phyloP scores from a whole-genome alignment of 2,113 vertebrate genomes.

The Chunga burmeisteri region DNA sequence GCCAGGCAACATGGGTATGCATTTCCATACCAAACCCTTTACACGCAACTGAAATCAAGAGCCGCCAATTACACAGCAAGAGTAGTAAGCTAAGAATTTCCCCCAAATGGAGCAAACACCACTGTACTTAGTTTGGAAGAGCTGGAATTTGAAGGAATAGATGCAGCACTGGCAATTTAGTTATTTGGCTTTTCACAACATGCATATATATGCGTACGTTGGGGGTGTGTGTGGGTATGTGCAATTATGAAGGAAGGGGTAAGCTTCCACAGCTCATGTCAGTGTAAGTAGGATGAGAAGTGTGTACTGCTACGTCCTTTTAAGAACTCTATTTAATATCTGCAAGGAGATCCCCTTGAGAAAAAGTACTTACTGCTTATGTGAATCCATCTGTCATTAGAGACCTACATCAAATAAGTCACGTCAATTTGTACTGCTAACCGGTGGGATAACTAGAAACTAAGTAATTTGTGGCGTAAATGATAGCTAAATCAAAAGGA shows the following conservation, averaged over 20 bases:
- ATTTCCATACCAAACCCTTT: neutral
- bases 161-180: neutral
- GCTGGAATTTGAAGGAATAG: neutral
- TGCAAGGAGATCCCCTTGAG: neutral
- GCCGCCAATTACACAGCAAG: neutral
- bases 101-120: neutral
- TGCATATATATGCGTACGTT: fast-evolving
- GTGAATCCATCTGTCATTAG: neutral
- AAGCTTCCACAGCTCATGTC: neutral
- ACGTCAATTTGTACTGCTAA: neutral
- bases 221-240: too few species aligned
- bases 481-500: neutral
- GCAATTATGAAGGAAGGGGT: neutral
- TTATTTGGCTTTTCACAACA: neutral
- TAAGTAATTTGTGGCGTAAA: neutral
- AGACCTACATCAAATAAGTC: neutral
- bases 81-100: neutral
- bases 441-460: neutral
- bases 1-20: neutral
- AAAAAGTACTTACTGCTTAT: neutral
- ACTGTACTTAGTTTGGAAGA: neutral
- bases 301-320: neutral
- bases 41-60: neutral
- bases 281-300: neutral
- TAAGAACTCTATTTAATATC: neutral